These are phyloP conservation scores for Pogonophryne albipinna DNA, from an alignment of 2,797 vertebrate species.

Conservation along the genomic window DNA sequence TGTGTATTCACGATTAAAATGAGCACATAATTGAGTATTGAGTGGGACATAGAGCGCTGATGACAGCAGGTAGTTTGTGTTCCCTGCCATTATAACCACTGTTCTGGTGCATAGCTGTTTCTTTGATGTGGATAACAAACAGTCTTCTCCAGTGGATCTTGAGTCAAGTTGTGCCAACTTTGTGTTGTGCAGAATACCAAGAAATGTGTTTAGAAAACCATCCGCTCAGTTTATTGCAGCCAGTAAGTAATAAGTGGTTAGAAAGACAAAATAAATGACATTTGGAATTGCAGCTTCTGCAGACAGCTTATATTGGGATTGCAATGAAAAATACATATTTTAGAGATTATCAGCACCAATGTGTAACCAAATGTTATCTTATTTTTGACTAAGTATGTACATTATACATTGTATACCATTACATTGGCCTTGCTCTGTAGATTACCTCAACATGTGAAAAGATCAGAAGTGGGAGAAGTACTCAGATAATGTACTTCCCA, in stretches of 20 bases:
- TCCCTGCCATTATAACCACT: background rate
- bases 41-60: too few relatives aligned
- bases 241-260: background rate
- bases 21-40: background rate
- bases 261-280: background rate
- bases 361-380: too few relatives aligned
- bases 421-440: too few relatives aligned
- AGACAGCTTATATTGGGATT: background rate
- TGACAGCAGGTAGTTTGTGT: background rate
- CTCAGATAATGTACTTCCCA: too few relatives aligned
- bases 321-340: too few relatives aligned
- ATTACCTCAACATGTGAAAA: too few relatives aligned
- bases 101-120: background rate
- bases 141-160: slow-evolving; percentile 13
- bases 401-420: too few relatives aligned
- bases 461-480: too few relatives aligned
- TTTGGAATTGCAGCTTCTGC: background rate
- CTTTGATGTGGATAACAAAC: background rate
- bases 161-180: background rate
- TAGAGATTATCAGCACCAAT: too few relatives aligned
- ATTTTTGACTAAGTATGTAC: too few relatives aligned
- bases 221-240: background rate
- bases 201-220: background rate
- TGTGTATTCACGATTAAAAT: background rate
- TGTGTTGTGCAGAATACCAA: background rate